Percentiles rank a stretch among this genome's conserved stretches.
Evolutionary conservation across 2,797 vertebrate species (phyloP).

Genomic region (Galaxias olidus): DNA sequence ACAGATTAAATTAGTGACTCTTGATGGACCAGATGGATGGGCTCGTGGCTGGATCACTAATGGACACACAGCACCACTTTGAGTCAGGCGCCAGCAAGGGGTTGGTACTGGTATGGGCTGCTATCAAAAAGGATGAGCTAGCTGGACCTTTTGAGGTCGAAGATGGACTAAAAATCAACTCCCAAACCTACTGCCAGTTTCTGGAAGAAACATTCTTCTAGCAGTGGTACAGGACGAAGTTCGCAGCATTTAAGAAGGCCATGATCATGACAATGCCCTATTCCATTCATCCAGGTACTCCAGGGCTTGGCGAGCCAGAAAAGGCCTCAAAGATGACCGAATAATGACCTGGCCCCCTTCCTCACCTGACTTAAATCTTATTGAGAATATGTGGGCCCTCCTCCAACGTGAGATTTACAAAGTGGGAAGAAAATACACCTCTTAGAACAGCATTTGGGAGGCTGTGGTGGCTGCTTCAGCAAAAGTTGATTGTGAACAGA

Average conservation of each 20-base stretch:
- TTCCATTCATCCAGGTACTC: conserved; percentile 9
- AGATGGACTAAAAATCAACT: conserved; percentile 16
- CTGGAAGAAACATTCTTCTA: conserved; percentile 19
- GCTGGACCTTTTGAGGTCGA: conserved; percentile 3
- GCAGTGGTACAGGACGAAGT: neutral
- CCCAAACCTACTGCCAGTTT: conserved; percentile 16
- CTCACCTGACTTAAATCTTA: conserved; percentile 9
- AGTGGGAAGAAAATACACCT: conserved; percentile 11
- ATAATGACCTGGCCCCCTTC: conserved; percentile 4
- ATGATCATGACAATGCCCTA: conserved; percentile 14
- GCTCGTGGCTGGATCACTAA: neutral
- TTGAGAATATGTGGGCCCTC: conserved; percentile 12
- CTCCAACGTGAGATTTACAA: conserved; percentile 3
- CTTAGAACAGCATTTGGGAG: conserved; percentile 16
- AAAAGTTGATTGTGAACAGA: conserved; percentile 7
- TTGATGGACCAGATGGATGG: neutral
- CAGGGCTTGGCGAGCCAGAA: neutral
- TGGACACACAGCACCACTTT: neutral
- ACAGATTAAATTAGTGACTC: neutral
- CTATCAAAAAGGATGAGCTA: conserved; percentile 6
- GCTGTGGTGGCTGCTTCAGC: neutral
- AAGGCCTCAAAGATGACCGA: conserved; percentile 1
- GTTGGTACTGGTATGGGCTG: neutral
- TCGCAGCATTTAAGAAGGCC: neutral
- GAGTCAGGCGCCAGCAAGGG: neutral